These are phyloP conservation scores for Pseudomyrmex sp. DNA, from an alignment of 1,140 invertebrate species.

Conservation along the genomic window DNA sequence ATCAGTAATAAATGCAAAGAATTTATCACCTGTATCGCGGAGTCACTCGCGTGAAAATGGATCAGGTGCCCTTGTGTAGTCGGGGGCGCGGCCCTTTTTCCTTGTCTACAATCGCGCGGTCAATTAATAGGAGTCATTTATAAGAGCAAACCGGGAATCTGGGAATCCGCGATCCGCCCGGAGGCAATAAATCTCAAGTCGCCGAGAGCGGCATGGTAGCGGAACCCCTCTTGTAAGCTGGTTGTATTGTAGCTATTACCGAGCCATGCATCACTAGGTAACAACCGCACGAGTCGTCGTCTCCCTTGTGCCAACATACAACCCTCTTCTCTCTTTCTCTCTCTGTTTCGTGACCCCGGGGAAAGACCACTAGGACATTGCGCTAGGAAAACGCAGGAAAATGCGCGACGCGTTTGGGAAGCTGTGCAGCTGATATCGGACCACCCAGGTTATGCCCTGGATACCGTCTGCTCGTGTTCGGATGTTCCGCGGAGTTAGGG, in stretches of 20 bases:
- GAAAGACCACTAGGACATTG: conserved; percentile 65
- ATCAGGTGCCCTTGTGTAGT: conserved; percentile 35
- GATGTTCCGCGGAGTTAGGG: conserved; percentile 59
- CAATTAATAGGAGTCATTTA: conserved; percentile 86
- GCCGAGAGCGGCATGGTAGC: conserved; percentile 76
- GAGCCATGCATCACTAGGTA: conserved; percentile 85
- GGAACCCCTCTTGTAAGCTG: conserved; percentile 84
- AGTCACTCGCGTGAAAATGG: conserved; percentile 34
- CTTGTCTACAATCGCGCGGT: conserved; percentile 74
- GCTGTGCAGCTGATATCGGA: conserved; percentile 82
- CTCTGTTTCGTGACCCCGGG: conserved; percentile 57
- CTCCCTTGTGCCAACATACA: conserved; percentile 54
- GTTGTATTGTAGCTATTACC: conserved; percentile 86
- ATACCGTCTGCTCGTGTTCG: conserved; percentile 32
- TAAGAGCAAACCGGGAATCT: conserved; percentile 85
- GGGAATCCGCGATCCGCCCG: conserved; percentile 83
- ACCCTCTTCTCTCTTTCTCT: conserved; percentile 44
- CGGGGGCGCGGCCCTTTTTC: conserved; percentile 59
- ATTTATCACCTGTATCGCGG: conserved; percentile 32
- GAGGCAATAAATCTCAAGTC: conserved; percentile 85
- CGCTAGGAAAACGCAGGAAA: conserved; percentile 70
- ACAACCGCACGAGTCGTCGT: conserved; percentile 79
- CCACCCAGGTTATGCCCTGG: conserved; percentile 82
- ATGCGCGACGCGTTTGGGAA: conserved; percentile 78
- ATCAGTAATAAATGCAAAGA: conserved; percentile 15